phyloP scores from a whole-genome alignment of 2,113 vertebrate species.

The Gymnorhina tibicen region DNA sequence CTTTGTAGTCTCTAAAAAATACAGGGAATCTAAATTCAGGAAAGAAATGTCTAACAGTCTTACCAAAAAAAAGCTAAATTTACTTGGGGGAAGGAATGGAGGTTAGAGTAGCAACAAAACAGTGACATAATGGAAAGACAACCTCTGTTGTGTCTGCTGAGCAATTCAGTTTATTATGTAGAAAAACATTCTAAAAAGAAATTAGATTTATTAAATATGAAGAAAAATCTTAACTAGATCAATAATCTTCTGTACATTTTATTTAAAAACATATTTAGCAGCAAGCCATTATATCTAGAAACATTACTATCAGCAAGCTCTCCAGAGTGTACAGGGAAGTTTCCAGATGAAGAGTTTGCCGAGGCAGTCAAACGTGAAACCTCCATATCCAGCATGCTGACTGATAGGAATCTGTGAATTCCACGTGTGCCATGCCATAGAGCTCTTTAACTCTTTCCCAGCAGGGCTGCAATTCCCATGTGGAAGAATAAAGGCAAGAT shows the following conservation, averaged over 20 bases:
- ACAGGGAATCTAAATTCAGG: not conserved
- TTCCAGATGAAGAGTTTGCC: not conserved
- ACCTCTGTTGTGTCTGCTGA: not conserved
- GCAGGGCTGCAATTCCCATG: not conserved
- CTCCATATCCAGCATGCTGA: not conserved
- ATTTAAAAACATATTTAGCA: not conserved
- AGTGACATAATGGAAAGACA: not conserved
- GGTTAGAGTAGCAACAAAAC: not conserved
- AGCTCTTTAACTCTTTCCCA: not conserved
- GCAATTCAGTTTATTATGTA: not conserved
- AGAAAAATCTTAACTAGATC: not conserved
- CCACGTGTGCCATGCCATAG: rapidly evolving
- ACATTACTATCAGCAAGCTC: not conserved
- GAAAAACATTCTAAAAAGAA: not conserved
- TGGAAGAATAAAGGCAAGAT: not conserved
- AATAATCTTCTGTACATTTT: not conserved
- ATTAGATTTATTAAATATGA: not conserved
- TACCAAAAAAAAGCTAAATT: not conserved
- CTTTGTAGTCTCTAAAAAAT: not conserved
- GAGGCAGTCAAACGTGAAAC: not conserved
- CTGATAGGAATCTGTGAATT: not conserved
- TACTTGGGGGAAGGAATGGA: not conserved
- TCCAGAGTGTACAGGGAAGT: not conserved
- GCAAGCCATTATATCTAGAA: not conserved
- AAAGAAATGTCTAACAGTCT: not conserved